Evolutionary conservation across 2,113 vertebrate genomes (phyloP).

Genomic region (Cephalopterus ornatus): DNA sequence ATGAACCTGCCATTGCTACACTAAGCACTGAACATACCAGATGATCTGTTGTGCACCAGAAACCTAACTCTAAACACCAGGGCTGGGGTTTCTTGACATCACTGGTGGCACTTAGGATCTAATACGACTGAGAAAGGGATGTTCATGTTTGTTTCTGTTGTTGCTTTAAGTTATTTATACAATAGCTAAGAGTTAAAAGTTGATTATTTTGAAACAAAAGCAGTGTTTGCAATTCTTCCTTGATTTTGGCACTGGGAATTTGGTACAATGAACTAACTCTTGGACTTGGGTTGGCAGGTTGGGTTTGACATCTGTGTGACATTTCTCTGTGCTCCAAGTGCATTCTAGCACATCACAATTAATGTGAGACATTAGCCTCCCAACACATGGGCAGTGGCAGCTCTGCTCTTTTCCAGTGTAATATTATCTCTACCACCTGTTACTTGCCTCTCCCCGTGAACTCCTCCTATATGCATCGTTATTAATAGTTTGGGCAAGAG

Average conservation of each 20-base stretch:
- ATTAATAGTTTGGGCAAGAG: conserved; percentile 79
- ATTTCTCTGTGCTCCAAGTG: conserved; percentile 56
- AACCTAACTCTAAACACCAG: neutral
- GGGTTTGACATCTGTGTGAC: conserved; percentile 21
- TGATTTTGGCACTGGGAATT: neutral
- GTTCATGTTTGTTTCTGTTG: neutral
- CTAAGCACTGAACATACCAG: neutral
- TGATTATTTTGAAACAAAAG: neutral
- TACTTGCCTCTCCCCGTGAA: conserved; percentile 68
- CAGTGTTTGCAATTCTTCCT: neutral
- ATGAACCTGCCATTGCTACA: neutral
- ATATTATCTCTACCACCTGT: conserved; percentile 87
- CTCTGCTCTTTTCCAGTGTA: conserved; percentile 82
- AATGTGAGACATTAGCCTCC: conserved; percentile 36
- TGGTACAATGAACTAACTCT: neutral
- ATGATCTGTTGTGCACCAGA: neutral
- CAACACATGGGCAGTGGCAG: conserved; percentile 25
- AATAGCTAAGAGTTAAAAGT: neutral
- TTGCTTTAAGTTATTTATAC: neutral
- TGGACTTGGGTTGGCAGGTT: neutral
- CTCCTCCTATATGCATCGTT: conserved; percentile 68
- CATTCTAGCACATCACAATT: conserved; percentile 66
- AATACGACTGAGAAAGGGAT: neutral
- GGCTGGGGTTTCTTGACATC: neutral
- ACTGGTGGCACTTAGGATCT: neutral